Conservation (phyloP, 2,797 vertebrate genomes). For the Thaleichthys pacificus region DNA sequence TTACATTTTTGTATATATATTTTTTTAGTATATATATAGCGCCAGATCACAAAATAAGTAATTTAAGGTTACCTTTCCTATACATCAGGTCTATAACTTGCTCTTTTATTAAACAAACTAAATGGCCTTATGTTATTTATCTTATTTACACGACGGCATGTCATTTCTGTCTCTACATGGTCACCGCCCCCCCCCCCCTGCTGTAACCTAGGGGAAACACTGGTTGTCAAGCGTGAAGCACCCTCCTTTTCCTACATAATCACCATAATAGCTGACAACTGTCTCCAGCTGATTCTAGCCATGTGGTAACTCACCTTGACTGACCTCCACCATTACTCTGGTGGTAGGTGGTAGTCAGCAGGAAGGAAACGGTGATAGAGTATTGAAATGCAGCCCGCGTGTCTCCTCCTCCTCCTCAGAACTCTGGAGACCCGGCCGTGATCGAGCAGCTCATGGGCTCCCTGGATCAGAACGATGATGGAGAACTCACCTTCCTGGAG, state of each 20-base stretch:
- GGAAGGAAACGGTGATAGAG: background rate
- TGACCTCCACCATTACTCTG: background rate
- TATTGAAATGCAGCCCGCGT: background rate
- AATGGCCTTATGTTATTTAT: too few relatives aligned
- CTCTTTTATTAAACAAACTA: too few relatives aligned
- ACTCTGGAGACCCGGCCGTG: constrained; percentile 48
- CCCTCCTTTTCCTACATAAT: background rate
- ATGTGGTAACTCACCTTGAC: background rate
- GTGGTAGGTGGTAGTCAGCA: too few relatives aligned
- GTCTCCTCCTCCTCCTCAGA: constrained; percentile 30
- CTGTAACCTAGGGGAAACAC: too few relatives aligned
- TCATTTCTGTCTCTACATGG: too few relatives aligned
- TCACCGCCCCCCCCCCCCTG: too few relatives aligned
- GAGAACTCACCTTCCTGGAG: constrained; percentile 60
- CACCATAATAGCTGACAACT: background rate
- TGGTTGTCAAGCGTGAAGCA: constrained; percentile 6
- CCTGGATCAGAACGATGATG: constrained; percentile 57
- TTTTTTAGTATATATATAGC: too few relatives aligned
- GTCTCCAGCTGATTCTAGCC: background rate
- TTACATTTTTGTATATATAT: too few relatives aligned
- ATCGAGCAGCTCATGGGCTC: constrained; percentile 55
- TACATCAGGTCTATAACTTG: too few relatives aligned
- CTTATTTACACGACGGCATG: too few relatives aligned
- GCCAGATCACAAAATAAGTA: too few relatives aligned
- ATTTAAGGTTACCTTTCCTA: too few relatives aligned